A percentile compares a stretch with the other conserved stretches of the same genome.
Conservation (phyloP, 2,113 vertebrate species). For the Cavia porcellus region DNA sequence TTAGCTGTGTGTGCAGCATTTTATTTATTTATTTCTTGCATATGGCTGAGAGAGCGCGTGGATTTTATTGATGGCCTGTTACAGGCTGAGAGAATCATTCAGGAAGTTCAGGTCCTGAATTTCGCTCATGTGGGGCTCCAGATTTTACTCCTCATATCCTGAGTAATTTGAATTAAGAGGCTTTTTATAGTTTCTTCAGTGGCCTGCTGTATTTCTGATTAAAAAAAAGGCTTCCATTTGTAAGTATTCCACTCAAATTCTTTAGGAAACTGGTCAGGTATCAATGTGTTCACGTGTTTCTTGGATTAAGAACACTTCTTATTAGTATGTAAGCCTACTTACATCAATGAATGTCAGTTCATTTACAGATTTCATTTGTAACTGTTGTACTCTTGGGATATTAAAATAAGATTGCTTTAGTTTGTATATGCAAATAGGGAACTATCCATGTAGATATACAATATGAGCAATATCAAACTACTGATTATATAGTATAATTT, state of each 20-base stretch:
- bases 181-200: constrained; percentile 23
- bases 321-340: background rate
- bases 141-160: constrained; percentile 64
- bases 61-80: constrained; percentile 75
- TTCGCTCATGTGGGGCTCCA: constrained; percentile 66
- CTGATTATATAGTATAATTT: background rate
- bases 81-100: constrained; percentile 68
- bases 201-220: constrained; percentile 45
- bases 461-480: background rate
- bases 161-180: constrained; percentile 65
- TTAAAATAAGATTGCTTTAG: background rate
- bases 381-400: background rate
- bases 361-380: background rate
- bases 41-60: constrained; percentile 65
- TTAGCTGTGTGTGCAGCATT: constrained; percentile 62
- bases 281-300: constrained; percentile 52
- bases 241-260: background rate
- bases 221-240: background rate
- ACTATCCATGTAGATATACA: background rate
- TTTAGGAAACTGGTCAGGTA: background rate
- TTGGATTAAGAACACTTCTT: constrained; percentile 49
- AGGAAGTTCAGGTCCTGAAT: constrained; percentile 69
- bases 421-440: background rate
- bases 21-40: constrained; percentile 74
- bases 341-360: background rate